Evolutionary conservation across 2,888 invertebrate species (phyloP).

Genomic region (Harpagoxenus sublaevis): DNA sequence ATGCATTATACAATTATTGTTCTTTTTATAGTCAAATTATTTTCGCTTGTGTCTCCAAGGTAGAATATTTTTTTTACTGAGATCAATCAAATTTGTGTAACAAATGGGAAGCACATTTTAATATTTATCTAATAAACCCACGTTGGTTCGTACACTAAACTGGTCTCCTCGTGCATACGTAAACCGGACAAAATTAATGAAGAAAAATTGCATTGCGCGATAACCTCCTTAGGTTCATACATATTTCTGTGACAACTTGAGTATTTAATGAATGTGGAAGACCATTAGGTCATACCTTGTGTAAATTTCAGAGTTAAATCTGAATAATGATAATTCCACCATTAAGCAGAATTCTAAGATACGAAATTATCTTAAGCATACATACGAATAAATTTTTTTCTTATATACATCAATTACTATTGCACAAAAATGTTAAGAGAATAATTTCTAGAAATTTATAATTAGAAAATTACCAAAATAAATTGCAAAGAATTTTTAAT

Average conservation of each 20-base stretch:
- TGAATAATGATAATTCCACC: constrained; percentile 22
- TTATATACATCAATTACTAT: not conserved
- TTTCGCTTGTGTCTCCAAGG: not conserved
- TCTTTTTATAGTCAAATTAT: not conserved
- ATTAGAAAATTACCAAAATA: not conserved
- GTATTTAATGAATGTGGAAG: constrained; percentile 34
- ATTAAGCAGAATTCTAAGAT: constrained; percentile 22
- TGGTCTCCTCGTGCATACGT: constrained; percentile 19
- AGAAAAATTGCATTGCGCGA: constrained; percentile 23
- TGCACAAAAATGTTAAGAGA: not conserved
- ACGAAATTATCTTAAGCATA: constrained; percentile 8
- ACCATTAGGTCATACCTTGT: constrained; percentile 13
- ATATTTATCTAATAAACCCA: constrained; percentile 29
- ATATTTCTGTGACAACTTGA: constrained; percentile 35
- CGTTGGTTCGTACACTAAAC: not conserved
- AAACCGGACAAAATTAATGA: constrained; percentile 33
- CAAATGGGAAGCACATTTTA: constrained; percentile 21
- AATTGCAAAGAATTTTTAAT: not conserved
- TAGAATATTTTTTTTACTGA: not conserved
- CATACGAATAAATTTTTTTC: not conserved
- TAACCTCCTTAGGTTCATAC: constrained; percentile 26
- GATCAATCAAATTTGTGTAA: constrained; percentile 7
- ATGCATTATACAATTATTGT: not conserved
- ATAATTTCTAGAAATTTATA: not conserved
- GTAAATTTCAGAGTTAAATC: constrained; percentile 30